Percentiles rank a stretch among this genome's conserved stretches.
These are phyloP conservation scores for Ferrisia virgata DNA, from an alignment of 2,888 invertebrate genomes.

Conservation along the genomic window DNA sequence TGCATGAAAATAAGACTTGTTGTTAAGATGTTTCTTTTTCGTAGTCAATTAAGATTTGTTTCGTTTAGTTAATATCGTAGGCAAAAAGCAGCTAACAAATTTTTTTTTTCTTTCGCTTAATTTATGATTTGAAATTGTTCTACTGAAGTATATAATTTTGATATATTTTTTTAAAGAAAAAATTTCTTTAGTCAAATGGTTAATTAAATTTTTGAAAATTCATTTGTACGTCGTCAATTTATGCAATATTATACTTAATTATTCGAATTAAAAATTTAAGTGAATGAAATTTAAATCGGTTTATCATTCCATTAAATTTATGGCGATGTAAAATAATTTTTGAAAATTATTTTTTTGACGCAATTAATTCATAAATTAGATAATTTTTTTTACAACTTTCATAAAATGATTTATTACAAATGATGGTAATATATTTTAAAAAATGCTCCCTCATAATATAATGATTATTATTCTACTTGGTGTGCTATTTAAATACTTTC, in stretches of 20 bases:
- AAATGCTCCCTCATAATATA: background rate
- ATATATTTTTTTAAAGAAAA: background rate
- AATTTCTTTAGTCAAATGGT: background rate
- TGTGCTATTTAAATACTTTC: background rate
- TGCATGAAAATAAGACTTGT: constrained; percentile 23
- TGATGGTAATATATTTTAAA: background rate
- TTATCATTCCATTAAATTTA: constrained; percentile 14
- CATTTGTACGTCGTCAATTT: constrained; percentile 2
- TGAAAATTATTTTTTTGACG: background rate
- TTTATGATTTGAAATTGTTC: background rate
- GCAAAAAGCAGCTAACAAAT: background rate
- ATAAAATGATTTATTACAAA: background rate
- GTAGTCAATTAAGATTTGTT: constrained; percentile 11
- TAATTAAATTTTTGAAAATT: background rate
- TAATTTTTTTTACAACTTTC: background rate
- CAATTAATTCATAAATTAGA: background rate
- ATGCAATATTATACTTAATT: background rate
- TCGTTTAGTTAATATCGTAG: background rate
- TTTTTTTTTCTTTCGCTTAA: constrained; percentile 13
- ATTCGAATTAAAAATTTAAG: background rate
- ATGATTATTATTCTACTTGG: background rate
- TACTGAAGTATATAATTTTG: background rate
- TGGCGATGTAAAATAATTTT: background rate
- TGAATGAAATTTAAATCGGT: background rate
- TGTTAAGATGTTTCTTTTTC: background rate